A percentile compares a stretch with the other conserved stretches of the same genome.
Conservation (phyloP, 2,888 invertebrate genomes). For the Ochropleura leucogaster region DNA sequence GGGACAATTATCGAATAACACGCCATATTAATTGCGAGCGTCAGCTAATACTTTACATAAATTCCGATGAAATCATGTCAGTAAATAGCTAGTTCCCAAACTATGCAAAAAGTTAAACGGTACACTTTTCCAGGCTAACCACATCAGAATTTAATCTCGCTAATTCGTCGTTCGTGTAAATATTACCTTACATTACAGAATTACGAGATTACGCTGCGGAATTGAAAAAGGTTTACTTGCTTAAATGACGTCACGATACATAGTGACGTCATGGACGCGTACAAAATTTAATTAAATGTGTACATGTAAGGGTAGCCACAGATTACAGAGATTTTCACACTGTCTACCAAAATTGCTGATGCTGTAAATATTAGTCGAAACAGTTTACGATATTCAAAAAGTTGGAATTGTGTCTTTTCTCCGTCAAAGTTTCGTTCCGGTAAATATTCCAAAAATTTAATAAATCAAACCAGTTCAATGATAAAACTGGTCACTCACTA, state of each 20-base stretch:
- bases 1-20: background rate
- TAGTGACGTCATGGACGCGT: conserved; percentile 49
- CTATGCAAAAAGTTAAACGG: background rate
- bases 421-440: too few species aligned
- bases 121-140: background rate
- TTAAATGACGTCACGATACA: conserved; percentile 67
- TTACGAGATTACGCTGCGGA: conserved; percentile 46
- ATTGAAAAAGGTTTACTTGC: conserved; percentile 65
- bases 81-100: background rate
- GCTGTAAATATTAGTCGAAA: background rate
- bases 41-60: background rate
- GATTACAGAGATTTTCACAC: conserved; percentile 38
- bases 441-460: too few species aligned
- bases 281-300: conserved; percentile 75
- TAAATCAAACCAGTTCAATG: too few species aligned
- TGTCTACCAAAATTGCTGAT: conserved; percentile 8
- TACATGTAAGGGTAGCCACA: conserved; percentile 39
- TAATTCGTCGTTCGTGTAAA: conserved; percentile 28
- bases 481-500: too few species aligned
- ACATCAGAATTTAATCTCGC: conserved; percentile 52
- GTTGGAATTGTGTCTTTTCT: too few species aligned
- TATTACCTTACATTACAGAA: conserved; percentile 35
- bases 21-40: background rate
- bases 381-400: too few species aligned
- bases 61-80: background rate